Percentiles rank a stretch among this genome's conserved stretches.
phyloP scores from a whole-genome alignment of 2,113 vertebrate species.

The Platysternon megacephalum region DNA sequence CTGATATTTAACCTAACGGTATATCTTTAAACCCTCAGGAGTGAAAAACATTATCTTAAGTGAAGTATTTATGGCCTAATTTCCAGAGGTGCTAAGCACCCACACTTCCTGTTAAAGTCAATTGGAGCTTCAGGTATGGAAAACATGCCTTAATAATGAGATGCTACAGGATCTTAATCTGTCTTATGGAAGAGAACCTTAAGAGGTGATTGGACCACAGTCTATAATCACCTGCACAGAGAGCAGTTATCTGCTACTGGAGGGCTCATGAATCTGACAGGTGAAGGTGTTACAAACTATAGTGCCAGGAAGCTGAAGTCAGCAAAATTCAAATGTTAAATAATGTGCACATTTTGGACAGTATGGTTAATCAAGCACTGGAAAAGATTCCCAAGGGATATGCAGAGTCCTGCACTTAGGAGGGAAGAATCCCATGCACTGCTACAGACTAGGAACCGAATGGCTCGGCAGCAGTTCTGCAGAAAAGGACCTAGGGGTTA shows the following conservation, averaged over 20 bases:
- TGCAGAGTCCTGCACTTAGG: too few relatives aligned
- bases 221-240: conserved; percentile 24
- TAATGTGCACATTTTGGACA: not conserved
- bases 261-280: not conserved
- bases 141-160: conserved; percentile 12
- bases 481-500: too few relatives aligned
- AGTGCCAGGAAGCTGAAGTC: not conserved
- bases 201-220: conserved; percentile 4
- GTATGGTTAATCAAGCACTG: not conserved
- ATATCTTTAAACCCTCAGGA: not conserved
- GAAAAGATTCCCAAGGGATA: not conserved
- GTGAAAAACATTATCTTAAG: not conserved
- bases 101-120: not conserved
- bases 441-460: too few relatives aligned
- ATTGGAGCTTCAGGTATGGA: not conserved
- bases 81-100: not conserved
- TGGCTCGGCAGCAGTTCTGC: too few relatives aligned
- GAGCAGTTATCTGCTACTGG: not conserved
- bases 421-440: too few relatives aligned
- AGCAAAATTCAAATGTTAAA: not conserved
- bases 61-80: not conserved
- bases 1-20: not conserved
- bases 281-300: conserved; percentile 10
- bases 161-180: conserved; percentile 19
- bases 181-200: conserved; percentile 8